Conservation (phyloP, 2,888 invertebrate species). For the Ectropis crepuscularia region DNA sequence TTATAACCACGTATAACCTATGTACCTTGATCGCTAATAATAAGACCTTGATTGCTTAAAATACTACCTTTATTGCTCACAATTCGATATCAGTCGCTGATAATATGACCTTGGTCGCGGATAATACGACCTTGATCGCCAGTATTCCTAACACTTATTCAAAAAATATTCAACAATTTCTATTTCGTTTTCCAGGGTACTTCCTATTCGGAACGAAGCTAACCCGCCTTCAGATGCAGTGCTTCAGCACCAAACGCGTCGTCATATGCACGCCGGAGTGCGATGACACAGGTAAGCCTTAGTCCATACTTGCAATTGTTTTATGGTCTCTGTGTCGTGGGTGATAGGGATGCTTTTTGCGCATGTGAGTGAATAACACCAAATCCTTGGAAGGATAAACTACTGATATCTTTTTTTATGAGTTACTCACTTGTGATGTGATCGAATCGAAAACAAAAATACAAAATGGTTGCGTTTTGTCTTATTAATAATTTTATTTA, state of each 20-base stretch:
- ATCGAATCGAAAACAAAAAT: too few species aligned
- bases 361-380: constrained; percentile 1
- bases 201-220: constrained; percentile 78
- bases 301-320: neutral
- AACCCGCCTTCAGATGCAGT: constrained; percentile 76
- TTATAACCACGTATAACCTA: too few species aligned
- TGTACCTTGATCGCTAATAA: too few species aligned
- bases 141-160: neutral
- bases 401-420: neutral
- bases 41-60: too few species aligned
- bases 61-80: too few species aligned
- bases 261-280: constrained; percentile 80
- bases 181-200: constrained; percentile 63
- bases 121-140: neutral
- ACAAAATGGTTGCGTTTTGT: too few species aligned
- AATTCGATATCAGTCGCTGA: too few species aligned
- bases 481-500: too few species aligned
- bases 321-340: neutral
- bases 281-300: constrained; percentile 71
- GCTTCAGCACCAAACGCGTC: constrained; percentile 68
- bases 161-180: neutral
- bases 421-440: too few species aligned
- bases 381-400: neutral
- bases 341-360: neutral
- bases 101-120: neutral